Percentiles rank a stretch among this genome's conserved stretches.
Evolutionary conservation across 1,140 invertebrate genomes (phyloP).

Genomic region (Colletes latitarsis): DNA sequence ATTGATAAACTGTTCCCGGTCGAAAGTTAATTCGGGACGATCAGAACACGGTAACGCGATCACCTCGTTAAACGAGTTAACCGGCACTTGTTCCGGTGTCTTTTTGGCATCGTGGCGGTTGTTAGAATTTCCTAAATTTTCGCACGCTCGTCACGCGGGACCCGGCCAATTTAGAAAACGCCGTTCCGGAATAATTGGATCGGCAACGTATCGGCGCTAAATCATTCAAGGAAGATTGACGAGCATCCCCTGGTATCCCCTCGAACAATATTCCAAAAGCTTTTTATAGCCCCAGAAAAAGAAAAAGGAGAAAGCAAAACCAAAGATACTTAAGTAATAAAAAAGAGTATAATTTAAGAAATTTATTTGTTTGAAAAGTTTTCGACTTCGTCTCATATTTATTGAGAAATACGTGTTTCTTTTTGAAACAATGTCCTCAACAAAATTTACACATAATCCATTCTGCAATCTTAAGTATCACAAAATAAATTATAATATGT

Average conservation of each 20-base stretch:
- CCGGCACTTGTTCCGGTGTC: background rate
- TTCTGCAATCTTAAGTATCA: too few relatives aligned
- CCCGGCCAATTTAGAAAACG: slow-evolving; percentile 34
- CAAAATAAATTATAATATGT: too few relatives aligned
- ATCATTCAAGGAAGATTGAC: background rate
- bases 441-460: too few relatives aligned
- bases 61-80: background rate
- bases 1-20: slow-evolving; percentile 16
- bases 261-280: too few relatives aligned
- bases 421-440: too few relatives aligned
- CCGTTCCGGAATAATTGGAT: slow-evolving; percentile 26
- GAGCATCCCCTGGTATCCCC: background rate
- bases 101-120: slow-evolving; percentile 1
- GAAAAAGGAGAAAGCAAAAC: too few relatives aligned
- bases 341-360: too few relatives aligned
- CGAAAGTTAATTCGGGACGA: slow-evolving; percentile 19
- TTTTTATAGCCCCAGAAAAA: too few relatives aligned
- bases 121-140: slow-evolving; percentile 23
- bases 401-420: too few relatives aligned
- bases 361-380: too few relatives aligned
- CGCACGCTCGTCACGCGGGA: slow-evolving; percentile 32
- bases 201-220: background rate
- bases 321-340: too few relatives aligned
- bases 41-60: background rate
- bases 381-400: too few relatives aligned